phyloP scores from a whole-genome alignment of 2,888 invertebrate genomes.

The Electrophaes corylata region DNA sequence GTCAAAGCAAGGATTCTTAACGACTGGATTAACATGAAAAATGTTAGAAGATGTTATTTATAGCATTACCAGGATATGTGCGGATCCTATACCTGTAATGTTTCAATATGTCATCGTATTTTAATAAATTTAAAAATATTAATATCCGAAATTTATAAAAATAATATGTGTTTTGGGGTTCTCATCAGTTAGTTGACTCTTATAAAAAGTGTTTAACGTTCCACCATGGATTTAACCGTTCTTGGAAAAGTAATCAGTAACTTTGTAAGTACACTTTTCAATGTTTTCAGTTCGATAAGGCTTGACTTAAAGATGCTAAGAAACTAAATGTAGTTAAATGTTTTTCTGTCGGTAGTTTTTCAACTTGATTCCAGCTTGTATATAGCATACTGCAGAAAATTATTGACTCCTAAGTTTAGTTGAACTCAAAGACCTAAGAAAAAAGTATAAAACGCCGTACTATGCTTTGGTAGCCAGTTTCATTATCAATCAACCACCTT shows the following conservation, averaged over 20 bases:
- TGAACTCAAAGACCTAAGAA: too few relatives aligned
- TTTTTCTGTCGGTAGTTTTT: too few relatives aligned
- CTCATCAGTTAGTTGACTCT: not conserved
- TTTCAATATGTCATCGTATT: not conserved
- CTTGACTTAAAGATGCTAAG: too few relatives aligned
- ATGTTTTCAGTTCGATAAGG: not conserved
- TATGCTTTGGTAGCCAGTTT: too few relatives aligned
- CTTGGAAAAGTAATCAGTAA: slow-evolving; percentile 73
- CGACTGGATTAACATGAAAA: not conserved
- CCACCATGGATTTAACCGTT: slow-evolving; percentile 68
- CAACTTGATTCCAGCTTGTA: too few relatives aligned
- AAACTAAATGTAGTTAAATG: too few relatives aligned
- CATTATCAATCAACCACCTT: too few relatives aligned
- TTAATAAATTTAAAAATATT: not conserved
- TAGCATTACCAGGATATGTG: not conserved
- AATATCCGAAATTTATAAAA: not conserved
- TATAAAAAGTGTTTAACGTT: not conserved
- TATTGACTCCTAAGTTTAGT: too few relatives aligned
- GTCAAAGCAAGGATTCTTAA: not conserved
- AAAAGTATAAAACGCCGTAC: too few relatives aligned
- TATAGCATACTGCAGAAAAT: too few relatives aligned
- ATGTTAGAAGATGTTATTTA: not conserved
- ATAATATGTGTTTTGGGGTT: not conserved
- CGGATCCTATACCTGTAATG: not conserved
- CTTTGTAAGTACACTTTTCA: slow-evolving; percentile 65